Conservation (phyloP, 1,140 invertebrate species). For the Drosophila lowei region DNA sequence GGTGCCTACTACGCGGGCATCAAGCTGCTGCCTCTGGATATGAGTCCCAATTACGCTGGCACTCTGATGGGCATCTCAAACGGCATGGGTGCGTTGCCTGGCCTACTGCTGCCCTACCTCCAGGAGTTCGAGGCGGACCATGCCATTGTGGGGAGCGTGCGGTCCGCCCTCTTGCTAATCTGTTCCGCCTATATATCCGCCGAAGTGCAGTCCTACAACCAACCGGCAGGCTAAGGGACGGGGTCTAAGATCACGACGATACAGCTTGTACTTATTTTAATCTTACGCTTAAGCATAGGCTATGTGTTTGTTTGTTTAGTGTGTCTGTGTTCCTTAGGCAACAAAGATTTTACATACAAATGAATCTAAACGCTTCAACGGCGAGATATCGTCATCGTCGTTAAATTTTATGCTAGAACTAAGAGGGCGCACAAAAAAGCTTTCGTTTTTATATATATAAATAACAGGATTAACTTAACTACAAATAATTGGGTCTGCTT, state of each 20-base stretch:
- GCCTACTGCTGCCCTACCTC: slow-evolving; percentile 45
- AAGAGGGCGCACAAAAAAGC: background rate
- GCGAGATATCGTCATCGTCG: no score
- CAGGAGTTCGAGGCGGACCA: slow-evolving; percentile 48
- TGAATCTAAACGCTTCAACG: background rate
- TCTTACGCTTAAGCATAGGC: slow-evolving; percentile 36
- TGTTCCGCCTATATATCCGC: slow-evolving; percentile 56
- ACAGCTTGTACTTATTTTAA: slow-evolving; percentile 31
- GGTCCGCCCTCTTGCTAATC: slow-evolving; percentile 54
- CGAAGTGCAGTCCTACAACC: slow-evolving; percentile 63
- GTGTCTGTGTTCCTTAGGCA: slow-evolving; percentile 48
- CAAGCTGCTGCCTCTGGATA: slow-evolving; percentile 90
- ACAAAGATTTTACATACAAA: slow-evolving; percentile 40
- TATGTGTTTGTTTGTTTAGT: slow-evolving; percentile 23
- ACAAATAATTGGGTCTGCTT: no score
- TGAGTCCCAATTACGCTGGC: slow-evolving; percentile 91
- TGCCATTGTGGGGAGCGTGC: slow-evolving; percentile 41
- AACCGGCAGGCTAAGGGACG: background rate
- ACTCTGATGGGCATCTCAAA: slow-evolving; percentile 92
- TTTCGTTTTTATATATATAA: no score
- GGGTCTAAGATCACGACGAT: slow-evolving; percentile 11
- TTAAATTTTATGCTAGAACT: slow-evolving; percentile 36
- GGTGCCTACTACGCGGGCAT: slow-evolving; percentile 88
- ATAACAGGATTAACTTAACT: no score
- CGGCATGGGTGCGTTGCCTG: slow-evolving; percentile 72